Conservation (phyloP, 2,797 vertebrate genomes). For the Pagetopsis macropterus region DNA sequence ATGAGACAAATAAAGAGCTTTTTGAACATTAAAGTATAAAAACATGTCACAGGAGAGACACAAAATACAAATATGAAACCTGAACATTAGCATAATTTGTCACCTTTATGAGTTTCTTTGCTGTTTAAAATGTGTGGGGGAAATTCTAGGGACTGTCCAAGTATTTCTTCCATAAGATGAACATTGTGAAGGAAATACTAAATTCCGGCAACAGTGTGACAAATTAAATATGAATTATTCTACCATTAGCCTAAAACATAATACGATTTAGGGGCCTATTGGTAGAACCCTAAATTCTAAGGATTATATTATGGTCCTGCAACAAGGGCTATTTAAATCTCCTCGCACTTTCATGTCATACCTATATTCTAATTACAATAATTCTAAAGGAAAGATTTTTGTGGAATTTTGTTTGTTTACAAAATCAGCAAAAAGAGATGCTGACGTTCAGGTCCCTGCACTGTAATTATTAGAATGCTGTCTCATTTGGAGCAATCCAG, state of each 20-base stretch:
- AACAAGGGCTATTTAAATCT: constrained; percentile 8
- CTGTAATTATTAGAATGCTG: constrained; percentile 37
- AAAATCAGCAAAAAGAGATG: constrained; percentile 13
- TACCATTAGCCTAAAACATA: not conserved
- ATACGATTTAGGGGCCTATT: not conserved
- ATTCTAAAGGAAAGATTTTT: constrained; percentile 19
- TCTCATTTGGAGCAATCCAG: constrained; percentile 44
- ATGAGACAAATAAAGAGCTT: too few relatives aligned
- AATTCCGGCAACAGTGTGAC: not conserved
- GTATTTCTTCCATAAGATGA: not conserved
- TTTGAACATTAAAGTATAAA: too few relatives aligned
- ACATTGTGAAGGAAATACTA: not conserved
- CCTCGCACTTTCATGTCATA: not conserved
- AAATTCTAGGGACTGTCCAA: not conserved
- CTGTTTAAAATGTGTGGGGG: not conserved
- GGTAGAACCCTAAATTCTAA: not conserved
- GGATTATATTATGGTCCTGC: not conserved
- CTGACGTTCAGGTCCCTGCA: constrained; percentile 10
- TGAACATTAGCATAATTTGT: too few relatives aligned
- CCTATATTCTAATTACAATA: constrained; percentile 19
- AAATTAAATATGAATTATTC: not conserved
- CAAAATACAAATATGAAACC: too few relatives aligned
- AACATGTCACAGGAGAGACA: too few relatives aligned
- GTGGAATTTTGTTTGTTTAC: not conserved
- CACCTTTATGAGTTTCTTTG: not conserved